phyloP scores from a whole-genome alignment of 1,140 invertebrate genomes.

The Micrasema longulum region DNA sequence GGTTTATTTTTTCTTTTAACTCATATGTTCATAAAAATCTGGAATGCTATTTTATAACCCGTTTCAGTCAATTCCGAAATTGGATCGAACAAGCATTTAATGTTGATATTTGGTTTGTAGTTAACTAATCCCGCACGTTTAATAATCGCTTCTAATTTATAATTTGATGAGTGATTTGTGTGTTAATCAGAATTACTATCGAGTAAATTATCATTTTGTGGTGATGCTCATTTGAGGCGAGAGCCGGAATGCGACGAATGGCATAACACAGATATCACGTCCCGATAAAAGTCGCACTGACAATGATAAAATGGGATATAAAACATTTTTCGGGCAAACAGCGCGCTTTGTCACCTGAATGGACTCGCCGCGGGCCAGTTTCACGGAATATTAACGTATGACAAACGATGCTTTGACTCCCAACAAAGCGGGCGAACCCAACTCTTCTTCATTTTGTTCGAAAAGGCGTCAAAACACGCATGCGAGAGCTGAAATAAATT shows the following conservation, averaged over 20 bases:
- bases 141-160: too few species aligned
- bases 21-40: too few species aligned
- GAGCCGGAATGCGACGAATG: conserved; percentile 42
- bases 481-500: conserved; percentile 45
- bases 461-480: conserved; percentile 49
- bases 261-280: conserved; percentile 51
- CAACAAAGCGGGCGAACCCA: conserved; percentile 36
- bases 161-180: too few species aligned
- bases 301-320: conserved; percentile 53
- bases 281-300: conserved; percentile 49
- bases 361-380: conserved; percentile 50
- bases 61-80: too few species aligned
- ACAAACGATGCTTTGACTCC: conserved; percentile 27
- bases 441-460: conserved; percentile 28
- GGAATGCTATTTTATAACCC: too few species aligned
- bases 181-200: too few species aligned
- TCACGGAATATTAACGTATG: conserved; percentile 50
- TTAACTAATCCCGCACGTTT: conserved; percentile 2
- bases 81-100: too few species aligned
- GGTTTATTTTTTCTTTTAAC: too few species aligned
- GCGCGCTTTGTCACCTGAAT: conserved; percentile 42
- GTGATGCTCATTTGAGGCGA: background rate
- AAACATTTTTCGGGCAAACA: conserved; percentile 50
- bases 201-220: too few species aligned
- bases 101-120: too few species aligned